Conservation (phyloP, 2,113 vertebrate species). For the Castor canadensis region DNA sequence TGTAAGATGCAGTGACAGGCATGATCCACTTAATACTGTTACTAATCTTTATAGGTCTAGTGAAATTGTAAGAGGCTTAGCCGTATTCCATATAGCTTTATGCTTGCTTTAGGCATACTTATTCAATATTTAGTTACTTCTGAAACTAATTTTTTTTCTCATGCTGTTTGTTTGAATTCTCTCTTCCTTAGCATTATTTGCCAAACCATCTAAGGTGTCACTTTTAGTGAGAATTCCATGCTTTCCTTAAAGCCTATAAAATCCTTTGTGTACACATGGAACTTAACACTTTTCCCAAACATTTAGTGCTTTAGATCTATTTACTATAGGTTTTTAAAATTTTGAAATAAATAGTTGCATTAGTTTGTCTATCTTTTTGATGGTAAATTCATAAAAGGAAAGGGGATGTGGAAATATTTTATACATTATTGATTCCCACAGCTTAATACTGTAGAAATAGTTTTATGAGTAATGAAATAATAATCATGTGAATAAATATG, state of each 20-base stretch:
- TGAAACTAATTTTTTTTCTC: not conserved
- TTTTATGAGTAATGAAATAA: not conserved
- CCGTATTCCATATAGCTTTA: not conserved
- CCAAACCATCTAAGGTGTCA: not conserved
- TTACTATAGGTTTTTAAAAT: not conserved
- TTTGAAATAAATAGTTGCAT: not conserved
- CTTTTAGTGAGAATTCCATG: not conserved
- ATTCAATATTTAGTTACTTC: not conserved
- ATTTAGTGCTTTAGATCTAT: not conserved
- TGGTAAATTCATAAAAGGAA: slow-evolving; percentile 2
- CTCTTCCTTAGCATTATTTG: not conserved
- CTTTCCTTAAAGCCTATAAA: not conserved
- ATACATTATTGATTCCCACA: not conserved
- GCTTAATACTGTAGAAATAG: not conserved
- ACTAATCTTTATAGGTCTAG: not conserved
- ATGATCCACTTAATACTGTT: not conserved
- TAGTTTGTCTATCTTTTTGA: slow-evolving; percentile 12
- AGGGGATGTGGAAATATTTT: not conserved
- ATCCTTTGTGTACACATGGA: not conserved
- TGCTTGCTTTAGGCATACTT: not conserved
- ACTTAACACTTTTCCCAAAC: not conserved
- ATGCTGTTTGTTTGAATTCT: slow-evolving; percentile 3
- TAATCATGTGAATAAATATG: not conserved
- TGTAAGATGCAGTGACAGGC: not conserved
- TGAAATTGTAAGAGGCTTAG: not conserved